Base-by-base conservation (phyloP, 2,888 invertebrate species). In the Leptopilina syphax region DNA sequence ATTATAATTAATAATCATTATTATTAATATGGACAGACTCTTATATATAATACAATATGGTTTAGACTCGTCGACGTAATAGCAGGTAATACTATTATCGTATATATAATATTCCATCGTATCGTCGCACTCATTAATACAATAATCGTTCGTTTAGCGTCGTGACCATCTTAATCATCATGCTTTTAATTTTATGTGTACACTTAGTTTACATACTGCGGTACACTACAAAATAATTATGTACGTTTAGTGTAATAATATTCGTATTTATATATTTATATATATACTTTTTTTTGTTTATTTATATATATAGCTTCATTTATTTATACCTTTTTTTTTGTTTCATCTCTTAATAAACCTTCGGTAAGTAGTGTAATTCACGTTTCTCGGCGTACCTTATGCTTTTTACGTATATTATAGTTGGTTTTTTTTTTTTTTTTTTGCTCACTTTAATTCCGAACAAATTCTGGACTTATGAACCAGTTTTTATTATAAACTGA, bases 21-120 rank as follows among this genome's bases (percentile, higher is more conserved):
- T 90, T 91, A 91, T 91, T 91, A 92, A 90, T 92, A 91, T 91
- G 91, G 92, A 91, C 91, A 91, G 91, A 92, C 90, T 91, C 91
- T 92, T 91, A 91, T 90, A 90, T 91, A 91, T 91, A 92, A 91
- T 92, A 91, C 91, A 91, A 90, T 91, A 91, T 88, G 90, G 90
- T 91, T 91, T 91, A 87, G 91, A 91, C 91, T 91, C 89, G 89
- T 89, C 90, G 91, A 91, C 90, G 90, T 90, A 90, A 88, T 90
- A 91, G 91, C 89, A 89, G 89, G 88, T 91, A 91, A 91, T 91
- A 91, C 91, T 91, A 91, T 91, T 91, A 91, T 90, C 90, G 87
- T 90, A 57, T 57, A 57, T 57, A 57, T 60, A 90, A 89, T 89
- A 85, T 85, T 84, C 89, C 88, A 87, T 89, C 87, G 85, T 44